Evolutionary conservation across 2,797 vertebrate genomes (phyloP), one percentile per base, ranked within the genome.

Genomic region (Discoglossus pictus): DNA sequence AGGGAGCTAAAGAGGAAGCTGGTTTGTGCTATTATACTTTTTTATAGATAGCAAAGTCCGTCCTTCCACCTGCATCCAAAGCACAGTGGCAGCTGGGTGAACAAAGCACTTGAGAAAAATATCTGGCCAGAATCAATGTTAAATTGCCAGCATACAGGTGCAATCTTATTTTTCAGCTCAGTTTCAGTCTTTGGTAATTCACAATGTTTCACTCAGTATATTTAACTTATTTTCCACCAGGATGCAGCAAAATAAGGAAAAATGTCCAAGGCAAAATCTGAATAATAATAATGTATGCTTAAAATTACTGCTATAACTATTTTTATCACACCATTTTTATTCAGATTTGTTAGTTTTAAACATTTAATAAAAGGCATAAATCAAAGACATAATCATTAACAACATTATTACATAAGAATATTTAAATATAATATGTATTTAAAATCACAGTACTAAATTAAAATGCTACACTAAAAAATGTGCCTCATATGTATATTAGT

Each of bases 11-110:
- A 83, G 79, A 75, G 83, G 88, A 91, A 89, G 85, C 77, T 83
- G 83, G 76, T 85, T 78, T 85, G 86, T 78, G 81, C 77, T 80
- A 89, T 88, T 87, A 82, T 81, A 82, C 53, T 58, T 76, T 87
- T 91, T 91, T 90, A 90, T 89, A 88, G 87, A 88, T 82, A 79
- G 83, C 88, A 90, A 89, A 90, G 89, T 90, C 87, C 89, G 81
- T 73, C 73, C 76, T 87, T 86, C 83, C 88, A 91, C 89, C 90
- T 91, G 90, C 88, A 88, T 88, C 88, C 88, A 87, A 75, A 86
- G 83, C 79, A 69, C 66, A 61, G 76, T 83, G 82, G 86, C 89
- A 91, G 88, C 89, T 90, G 89, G 85, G 78, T 84, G 85, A 88
- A 90, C 89, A 90, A 89, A 89, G 86, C 77, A 7, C 21, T 72